Percentiles rank a stretch among this genome's conserved stretches.
These are phyloP conservation scores for Dryoscopus gambensis DNA, from an alignment of 2,113 vertebrate genomes.

Conservation along the genomic window DNA sequence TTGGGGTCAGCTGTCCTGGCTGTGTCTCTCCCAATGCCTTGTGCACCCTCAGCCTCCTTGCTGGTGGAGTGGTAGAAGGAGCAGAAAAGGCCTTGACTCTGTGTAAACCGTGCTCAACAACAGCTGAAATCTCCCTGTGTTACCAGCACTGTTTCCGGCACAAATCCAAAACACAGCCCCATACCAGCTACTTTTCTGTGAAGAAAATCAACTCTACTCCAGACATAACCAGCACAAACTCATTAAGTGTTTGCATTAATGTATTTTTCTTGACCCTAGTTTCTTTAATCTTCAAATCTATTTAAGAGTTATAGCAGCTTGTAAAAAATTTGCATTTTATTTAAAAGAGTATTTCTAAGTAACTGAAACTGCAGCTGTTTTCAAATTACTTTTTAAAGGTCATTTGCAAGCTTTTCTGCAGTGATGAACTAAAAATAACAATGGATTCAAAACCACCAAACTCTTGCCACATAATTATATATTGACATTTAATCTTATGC, in stretches of 20 bases:
- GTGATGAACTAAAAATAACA: constrained; percentile 62
- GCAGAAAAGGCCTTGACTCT: not conserved
- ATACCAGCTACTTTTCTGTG: not conserved
- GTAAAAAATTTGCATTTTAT: constrained; percentile 13
- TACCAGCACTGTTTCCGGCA: not conserved
- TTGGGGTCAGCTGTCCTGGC: not conserved
- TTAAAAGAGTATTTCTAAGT: constrained; percentile 24
- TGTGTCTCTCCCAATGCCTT: not conserved
- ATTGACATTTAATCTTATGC: constrained; percentile 61
- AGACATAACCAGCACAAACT: not conserved
- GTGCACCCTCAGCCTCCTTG: not conserved
- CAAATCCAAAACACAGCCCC: not conserved
- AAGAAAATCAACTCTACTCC: not conserved
- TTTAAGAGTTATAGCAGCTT: not conserved
- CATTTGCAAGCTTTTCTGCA: constrained; percentile 49
- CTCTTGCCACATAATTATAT: constrained; percentile 44
- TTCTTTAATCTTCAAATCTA: not conserved
- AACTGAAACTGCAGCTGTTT: constrained; percentile 32
- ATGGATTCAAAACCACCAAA: constrained; percentile 15
- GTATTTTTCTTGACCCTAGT: not conserved
- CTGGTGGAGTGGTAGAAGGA: not conserved
- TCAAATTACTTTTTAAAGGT: constrained; percentile 64
- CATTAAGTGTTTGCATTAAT: not conserved
- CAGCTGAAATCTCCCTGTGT: not conserved
- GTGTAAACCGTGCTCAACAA: too few relatives aligned